A percentile compares a stretch with the other conserved stretches of the same genome.
Conservation (phyloP, 2,113 vertebrate species). For the Calyptommatus sinebrachiatus region DNA sequence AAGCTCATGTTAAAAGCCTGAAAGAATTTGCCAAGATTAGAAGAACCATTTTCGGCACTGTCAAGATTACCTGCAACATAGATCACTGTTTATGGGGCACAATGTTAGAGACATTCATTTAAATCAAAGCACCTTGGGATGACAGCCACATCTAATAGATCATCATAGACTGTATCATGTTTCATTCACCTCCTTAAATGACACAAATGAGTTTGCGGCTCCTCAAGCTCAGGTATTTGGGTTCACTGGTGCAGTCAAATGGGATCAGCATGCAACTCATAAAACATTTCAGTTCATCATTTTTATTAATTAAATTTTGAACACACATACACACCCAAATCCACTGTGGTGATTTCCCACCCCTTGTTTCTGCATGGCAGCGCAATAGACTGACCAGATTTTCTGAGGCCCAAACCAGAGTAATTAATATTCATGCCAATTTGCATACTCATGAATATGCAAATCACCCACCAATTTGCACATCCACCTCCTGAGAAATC, state of each 20-base stretch:
- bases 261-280: background rate
- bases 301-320: background rate
- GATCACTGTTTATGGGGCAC: slow-evolving; percentile 7
- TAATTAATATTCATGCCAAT: too few relatives aligned
- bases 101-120: slow-evolving; percentile 23
- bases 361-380: background rate
- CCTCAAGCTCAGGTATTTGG: background rate
- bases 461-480: too few relatives aligned
- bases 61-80: background rate
- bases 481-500: too few relatives aligned
- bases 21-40: slow-evolving; percentile 42
- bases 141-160: slow-evolving; percentile 20
- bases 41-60: slow-evolving; percentile 26
- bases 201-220: background rate
- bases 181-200: slow-evolving; percentile 23
- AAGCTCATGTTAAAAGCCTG: background rate
- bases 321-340: background rate
- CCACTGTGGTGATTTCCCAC: background rate
- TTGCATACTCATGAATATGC: too few relatives aligned
- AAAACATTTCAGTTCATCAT: background rate
- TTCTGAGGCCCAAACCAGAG: too few relatives aligned
- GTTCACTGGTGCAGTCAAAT: fast-evolving
- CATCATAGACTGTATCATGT: background rate
- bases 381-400: too few relatives aligned
- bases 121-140: slow-evolving; percentile 29